Conservation (phyloP, 2,888 invertebrate species). For the Eretmocerus hayati region DNA sequence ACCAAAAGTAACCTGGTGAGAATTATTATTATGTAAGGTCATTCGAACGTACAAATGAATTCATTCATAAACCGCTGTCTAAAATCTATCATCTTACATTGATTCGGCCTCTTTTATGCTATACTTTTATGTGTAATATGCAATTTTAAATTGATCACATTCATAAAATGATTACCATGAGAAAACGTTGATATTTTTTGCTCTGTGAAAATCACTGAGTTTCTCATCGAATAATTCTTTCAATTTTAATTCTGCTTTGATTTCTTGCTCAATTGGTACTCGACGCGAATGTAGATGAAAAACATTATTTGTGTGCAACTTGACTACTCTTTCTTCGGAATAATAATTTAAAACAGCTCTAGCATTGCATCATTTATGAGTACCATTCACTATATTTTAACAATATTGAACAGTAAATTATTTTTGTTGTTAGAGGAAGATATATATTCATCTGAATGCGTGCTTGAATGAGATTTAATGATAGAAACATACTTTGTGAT, state of each 20-base stretch:
- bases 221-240: slow-evolving; percentile 26
- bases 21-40: too few relatives aligned
- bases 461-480: too few relatives aligned
- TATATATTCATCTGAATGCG: too few relatives aligned
- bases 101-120: slow-evolving; percentile 1
- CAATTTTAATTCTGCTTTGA: slow-evolving; percentile 19
- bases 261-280: slow-evolving; percentile 21
- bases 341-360: slow-evolving; percentile 6
- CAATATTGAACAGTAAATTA: not conserved
- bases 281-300: slow-evolving; percentile 20
- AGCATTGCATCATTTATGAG: slow-evolving; percentile 17
- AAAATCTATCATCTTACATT: too few relatives aligned
- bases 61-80: too few relatives aligned
- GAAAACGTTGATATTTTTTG: slow-evolving; percentile 21
- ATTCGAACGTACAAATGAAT: too few relatives aligned
- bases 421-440: too few relatives aligned
- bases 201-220: slow-evolving; percentile 23
- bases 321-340: slow-evolving; percentile 4
- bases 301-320: slow-evolving; percentile 10
- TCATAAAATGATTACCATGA: slow-evolving; percentile 11
- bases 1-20: too few relatives aligned
- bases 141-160: slow-evolving; percentile 11
- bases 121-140: slow-evolving; percentile 10
- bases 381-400: slow-evolving; percentile 12
- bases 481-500: too few relatives aligned